phyloP scores from a whole-genome alignment of 1,140 invertebrate genomes.

The Aphis craccivora region DNA sequence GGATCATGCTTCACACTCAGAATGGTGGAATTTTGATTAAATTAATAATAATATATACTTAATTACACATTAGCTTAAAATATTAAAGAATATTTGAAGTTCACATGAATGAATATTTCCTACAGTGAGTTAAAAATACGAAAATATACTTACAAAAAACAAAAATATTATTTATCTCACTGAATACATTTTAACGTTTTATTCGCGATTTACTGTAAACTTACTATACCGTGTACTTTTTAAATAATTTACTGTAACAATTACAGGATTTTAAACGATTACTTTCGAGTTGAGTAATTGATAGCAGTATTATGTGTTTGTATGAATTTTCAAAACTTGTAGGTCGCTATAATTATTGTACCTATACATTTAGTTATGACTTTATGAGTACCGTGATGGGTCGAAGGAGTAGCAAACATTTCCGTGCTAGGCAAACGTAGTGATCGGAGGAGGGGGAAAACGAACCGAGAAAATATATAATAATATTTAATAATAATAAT shows the following conservation, averaged over 20 bases:
- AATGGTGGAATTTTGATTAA: not conserved
- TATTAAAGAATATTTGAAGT: not conserved
- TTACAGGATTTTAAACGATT: not conserved
- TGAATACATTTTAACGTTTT: not conserved
- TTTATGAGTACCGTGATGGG: not conserved
- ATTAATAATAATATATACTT: not conserved
- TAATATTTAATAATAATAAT: not conserved
- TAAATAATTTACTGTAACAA: not conserved
- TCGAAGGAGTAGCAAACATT: not conserved
- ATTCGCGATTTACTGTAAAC: not conserved
- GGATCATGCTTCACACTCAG: not conserved
- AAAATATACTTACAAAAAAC: not conserved
- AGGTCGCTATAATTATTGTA: not conserved
- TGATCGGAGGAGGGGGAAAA: not conserved
- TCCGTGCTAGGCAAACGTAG: not conserved
- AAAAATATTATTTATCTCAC: not conserved
- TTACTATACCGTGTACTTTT: not conserved
- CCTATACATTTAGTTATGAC: not conserved
- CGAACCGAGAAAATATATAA: not conserved
- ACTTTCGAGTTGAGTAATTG: not conserved
- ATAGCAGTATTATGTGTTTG: not conserved
- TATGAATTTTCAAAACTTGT: not conserved
- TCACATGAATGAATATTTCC: not conserved
- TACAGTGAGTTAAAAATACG: not conserved
- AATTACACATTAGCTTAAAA: not conserved